Conservation (phyloP, 2,797 vertebrate species). For the Alauda arvensis region DNA sequence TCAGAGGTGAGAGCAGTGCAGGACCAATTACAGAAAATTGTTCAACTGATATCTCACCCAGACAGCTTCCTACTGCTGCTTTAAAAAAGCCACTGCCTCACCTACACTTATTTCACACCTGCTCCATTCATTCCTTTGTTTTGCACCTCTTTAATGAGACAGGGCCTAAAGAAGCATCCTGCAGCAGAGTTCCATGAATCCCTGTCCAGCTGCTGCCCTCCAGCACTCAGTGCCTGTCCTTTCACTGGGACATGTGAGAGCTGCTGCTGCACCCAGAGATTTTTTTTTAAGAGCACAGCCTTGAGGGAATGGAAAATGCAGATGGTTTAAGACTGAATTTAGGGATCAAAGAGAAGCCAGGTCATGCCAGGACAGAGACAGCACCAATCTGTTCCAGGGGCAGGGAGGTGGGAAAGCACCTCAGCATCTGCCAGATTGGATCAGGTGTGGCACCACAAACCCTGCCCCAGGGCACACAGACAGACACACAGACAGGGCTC, state of each 20-base stretch:
- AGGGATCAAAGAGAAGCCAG: conserved; percentile 11
- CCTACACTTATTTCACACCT: neutral
- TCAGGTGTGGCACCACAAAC: neutral
- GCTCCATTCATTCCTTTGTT: neutral
- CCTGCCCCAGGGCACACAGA: neutral
- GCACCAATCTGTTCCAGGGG: neutral
- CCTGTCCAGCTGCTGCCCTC: neutral
- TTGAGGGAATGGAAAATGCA: conserved; percentile 2
- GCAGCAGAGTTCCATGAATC: neutral
- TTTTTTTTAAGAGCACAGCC: neutral
- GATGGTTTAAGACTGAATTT: neutral
- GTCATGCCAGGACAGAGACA: conserved; percentile 22
- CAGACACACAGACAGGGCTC: neutral
- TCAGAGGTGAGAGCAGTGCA: accelerated
- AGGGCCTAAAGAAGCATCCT: neutral
- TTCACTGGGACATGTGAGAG: neutral
- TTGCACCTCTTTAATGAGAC: neutral
- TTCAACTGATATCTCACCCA: neutral
- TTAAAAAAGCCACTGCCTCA: neutral
- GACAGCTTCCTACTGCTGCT: neutral
- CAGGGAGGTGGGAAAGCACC: conserved; percentile 17
- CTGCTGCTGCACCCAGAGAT: neutral
- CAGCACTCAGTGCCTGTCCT: accelerated
- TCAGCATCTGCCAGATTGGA: neutral
- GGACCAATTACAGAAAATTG: neutral